Percentiles rank a stretch among this genome's conserved stretches.
Conservation (phyloP, 2,113 vertebrate species). For the Raja brachyura region DNA sequence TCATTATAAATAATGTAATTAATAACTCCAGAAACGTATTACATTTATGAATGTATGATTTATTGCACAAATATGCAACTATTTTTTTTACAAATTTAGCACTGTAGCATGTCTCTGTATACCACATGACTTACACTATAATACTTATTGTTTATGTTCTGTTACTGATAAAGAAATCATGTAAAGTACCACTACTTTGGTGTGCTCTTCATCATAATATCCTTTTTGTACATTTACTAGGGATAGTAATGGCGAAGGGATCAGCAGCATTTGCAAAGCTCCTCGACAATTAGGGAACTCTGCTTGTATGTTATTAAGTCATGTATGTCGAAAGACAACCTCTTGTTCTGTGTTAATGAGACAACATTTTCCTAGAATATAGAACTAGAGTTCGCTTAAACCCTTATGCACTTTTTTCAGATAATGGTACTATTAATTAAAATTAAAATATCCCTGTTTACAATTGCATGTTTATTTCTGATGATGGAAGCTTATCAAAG, state of each 20-base stretch:
- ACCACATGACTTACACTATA: not conserved
- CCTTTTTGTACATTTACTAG: slow-evolving; percentile 18
- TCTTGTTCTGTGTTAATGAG: not conserved
- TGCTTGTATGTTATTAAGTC: slow-evolving; percentile 17
- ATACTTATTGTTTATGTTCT: slow-evolving; percentile 15
- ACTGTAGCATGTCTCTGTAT: not conserved
- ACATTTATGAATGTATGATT: slow-evolving; percentile 13
- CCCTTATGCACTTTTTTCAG: not conserved
- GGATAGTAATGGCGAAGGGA: not conserved
- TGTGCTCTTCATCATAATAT: not conserved
- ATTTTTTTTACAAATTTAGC: not conserved
- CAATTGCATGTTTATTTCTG: not conserved
- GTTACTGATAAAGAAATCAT: slow-evolving; percentile 34
- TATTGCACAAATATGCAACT: not conserved
- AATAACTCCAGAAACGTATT: slow-evolving; percentile 19
- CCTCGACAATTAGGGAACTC: not conserved
- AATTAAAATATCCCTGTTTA: not conserved
- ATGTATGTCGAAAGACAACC: not conserved
- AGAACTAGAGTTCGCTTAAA: not conserved
- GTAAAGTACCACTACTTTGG: not conserved
- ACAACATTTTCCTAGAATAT: not conserved
- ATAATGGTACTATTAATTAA: not conserved
- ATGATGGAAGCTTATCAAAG: not conserved
- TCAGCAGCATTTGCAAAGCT: not conserved
- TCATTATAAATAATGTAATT: slow-evolving; percentile 27